Conservation (phyloP, 2,797 vertebrate species). For the Hephaestus fuliginosus region DNA sequence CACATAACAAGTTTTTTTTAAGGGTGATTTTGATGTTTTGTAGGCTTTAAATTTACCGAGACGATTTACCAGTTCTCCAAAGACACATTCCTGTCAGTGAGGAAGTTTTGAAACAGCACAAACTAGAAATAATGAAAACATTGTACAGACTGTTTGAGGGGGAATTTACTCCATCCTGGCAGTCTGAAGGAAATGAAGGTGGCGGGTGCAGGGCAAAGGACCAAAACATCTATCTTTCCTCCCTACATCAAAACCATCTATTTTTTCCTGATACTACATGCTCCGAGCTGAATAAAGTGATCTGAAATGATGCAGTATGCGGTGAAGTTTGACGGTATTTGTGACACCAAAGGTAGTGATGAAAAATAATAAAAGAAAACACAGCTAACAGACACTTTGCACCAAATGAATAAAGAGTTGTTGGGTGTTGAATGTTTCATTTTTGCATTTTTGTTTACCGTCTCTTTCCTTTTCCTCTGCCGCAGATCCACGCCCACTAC, state of each 20-base stretch:
- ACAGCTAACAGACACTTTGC: background rate
- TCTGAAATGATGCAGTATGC: background rate
- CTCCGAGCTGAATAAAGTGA: background rate
- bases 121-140: background rate
- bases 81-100: background rate
- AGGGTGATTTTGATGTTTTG: background rate
- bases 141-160: background rate
- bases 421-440: no score
- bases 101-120: background rate
- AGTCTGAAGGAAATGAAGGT: background rate
- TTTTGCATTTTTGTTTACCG: background rate
- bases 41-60: background rate
- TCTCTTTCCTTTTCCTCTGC: background rate
- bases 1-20: background rate
- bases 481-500: constrained; percentile 97
- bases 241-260: background rate
- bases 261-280: background rate
- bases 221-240: background rate
- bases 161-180: background rate
- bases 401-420: background rate
- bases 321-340: no score
- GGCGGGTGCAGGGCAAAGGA: background rate
- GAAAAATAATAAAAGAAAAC: no score
- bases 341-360: no score
- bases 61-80: background rate